A percentile compares a stretch with the other conserved stretches of the same genome.
Conservation (phyloP, 2,113 vertebrate genomes). For the Aythya baeri region DNA sequence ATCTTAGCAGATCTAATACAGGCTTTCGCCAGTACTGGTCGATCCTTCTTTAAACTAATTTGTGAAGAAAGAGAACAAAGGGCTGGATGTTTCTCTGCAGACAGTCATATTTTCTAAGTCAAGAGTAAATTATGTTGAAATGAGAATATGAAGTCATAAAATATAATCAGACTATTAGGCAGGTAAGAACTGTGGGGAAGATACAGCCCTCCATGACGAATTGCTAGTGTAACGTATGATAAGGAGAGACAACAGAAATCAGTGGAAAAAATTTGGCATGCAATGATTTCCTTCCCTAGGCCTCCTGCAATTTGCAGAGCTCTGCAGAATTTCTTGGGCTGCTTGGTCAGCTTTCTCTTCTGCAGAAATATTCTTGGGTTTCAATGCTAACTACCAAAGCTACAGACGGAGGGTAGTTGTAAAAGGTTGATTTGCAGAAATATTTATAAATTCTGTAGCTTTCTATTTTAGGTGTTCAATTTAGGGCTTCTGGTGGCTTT, state of each 20-base stretch:
- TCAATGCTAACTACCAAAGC: constrained; percentile 16
- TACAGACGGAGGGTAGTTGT: constrained; percentile 37
- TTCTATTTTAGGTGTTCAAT: constrained; percentile 54
- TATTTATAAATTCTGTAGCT: constrained; percentile 49
- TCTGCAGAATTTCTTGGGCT: constrained; percentile 53
- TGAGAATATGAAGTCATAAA: constrained; percentile 54
- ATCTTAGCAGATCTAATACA: constrained; percentile 69
- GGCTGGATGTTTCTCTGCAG: constrained; percentile 48
- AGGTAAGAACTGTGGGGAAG: constrained; percentile 14
- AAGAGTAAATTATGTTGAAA: constrained; percentile 56
- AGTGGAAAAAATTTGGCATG: constrained; percentile 40
- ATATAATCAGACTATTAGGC: constrained; percentile 36
- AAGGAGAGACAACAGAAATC: constrained; percentile 54
- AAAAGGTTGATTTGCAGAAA: constrained; percentile 61
- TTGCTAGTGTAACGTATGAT: neutral
- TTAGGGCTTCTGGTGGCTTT: constrained; percentile 55
- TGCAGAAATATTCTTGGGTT: constrained; percentile 49
- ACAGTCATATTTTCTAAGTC: constrained; percentile 62
- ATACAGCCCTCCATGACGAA: neutral
- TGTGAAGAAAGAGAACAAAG: constrained; percentile 71
- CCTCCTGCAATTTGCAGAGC: constrained; percentile 54
- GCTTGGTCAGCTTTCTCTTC: constrained; percentile 57
- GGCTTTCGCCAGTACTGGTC: constrained; percentile 33
- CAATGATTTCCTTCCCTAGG: constrained; percentile 42
- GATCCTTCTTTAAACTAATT: constrained; percentile 69